Conservation (phyloP, 2,888 invertebrate species). For the Macrosoma leucophasiata region DNA sequence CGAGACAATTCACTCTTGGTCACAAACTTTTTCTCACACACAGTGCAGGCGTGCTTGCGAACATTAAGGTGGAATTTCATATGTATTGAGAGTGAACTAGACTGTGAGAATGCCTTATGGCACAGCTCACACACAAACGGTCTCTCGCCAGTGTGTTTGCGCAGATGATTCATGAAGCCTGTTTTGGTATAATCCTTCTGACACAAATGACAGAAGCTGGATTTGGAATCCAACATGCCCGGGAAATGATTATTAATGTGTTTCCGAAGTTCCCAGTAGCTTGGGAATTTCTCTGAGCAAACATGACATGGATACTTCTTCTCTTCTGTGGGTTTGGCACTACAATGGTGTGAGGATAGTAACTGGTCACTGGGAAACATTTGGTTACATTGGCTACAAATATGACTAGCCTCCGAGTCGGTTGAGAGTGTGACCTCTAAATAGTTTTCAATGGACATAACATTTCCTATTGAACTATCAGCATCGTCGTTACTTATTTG, state of each 20-base stretch:
- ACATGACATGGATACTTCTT: constrained; percentile 72
- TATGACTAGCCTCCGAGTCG: constrained; percentile 70
- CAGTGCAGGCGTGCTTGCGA: constrained; percentile 70
- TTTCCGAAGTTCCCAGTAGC: constrained; percentile 69
- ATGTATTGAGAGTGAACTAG: constrained; percentile 70
- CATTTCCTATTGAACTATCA: constrained; percentile 68
- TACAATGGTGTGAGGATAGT: constrained; percentile 60
- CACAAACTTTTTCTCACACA: constrained; percentile 73
- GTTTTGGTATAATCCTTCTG: constrained; percentile 73
- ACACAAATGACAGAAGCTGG: constrained; percentile 72
- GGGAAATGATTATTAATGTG: constrained; percentile 71
- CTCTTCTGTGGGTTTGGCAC: constrained; percentile 65
- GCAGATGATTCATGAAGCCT: constrained; percentile 71
- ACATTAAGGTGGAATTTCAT: constrained; percentile 74
- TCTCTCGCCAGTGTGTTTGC: constrained; percentile 70
- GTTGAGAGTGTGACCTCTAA: constrained; percentile 71
- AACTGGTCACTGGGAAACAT: constrained; percentile 65
- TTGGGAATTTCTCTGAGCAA: constrained; percentile 68
- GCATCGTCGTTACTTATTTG: constrained; percentile 58
- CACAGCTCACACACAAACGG: constrained; percentile 73
- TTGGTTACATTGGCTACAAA: constrained; percentile 68
- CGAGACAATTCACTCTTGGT: constrained; percentile 74
- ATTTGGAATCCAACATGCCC: constrained; percentile 71
- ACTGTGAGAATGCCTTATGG: constrained; percentile 71
- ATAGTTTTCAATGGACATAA: constrained; percentile 72